These are phyloP conservation scores for Rhipidura dahli DNA, from an alignment of 2,113 vertebrate genomes.

Conservation along the genomic window DNA sequence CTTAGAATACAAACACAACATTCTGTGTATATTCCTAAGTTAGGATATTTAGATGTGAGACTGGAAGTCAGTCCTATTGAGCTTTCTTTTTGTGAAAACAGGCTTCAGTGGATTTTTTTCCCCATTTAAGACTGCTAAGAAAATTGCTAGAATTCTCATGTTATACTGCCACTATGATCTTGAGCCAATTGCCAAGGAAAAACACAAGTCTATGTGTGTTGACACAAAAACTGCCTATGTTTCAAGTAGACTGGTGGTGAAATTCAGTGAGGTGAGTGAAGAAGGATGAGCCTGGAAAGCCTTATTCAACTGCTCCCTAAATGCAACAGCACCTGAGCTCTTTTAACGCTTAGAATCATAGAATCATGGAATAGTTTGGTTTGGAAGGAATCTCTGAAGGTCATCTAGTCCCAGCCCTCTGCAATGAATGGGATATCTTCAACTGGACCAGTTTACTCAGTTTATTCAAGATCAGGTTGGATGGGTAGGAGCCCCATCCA, in stretches of 20 bases:
- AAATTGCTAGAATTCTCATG: neutral
- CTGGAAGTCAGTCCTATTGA: neutral
- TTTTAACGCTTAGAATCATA: neutral
- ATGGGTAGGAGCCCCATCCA: neutral
- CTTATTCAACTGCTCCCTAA: neutral
- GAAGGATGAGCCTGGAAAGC: neutral
- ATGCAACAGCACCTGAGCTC: neutral
- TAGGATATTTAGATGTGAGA: neutral
- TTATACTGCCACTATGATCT: neutral
- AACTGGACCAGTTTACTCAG: neutral
- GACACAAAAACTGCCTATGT: neutral
- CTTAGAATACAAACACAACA: neutral
- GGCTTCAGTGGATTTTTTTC: neutral
- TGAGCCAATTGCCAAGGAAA: neutral
- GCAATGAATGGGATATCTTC: neutral
- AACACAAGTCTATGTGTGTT: no score
- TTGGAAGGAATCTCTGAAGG: neutral
- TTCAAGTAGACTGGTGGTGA: neutral
- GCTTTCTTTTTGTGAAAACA: conserved; percentile 9
- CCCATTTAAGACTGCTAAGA: neutral
- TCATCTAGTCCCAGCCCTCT: neutral
- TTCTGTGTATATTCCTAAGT: neutral
- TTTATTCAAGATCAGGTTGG: neutral
- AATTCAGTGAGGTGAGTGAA: neutral
- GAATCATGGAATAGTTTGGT: neutral